Conservation (phyloP, 2,113 vertebrate species). For the Caracal caracal region DNA sequence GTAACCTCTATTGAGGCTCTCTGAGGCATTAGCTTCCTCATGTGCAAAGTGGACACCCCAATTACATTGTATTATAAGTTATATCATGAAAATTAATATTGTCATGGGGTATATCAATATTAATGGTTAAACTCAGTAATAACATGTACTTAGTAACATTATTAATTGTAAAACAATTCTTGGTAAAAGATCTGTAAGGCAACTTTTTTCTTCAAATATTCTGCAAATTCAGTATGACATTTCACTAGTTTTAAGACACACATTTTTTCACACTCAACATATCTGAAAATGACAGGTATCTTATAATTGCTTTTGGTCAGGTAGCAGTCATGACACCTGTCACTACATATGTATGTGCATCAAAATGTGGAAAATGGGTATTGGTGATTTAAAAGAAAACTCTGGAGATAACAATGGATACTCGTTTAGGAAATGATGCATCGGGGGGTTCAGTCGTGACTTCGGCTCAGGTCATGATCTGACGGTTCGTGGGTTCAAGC, state of each 20-base stretch:
- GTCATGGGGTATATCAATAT: background rate
- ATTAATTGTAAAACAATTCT: background rate
- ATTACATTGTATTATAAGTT: background rate
- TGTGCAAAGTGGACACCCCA: background rate
- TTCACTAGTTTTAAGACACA: background rate
- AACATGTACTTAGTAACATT: background rate
- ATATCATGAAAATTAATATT: background rate
- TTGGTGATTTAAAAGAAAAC: background rate
- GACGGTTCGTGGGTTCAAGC: too few relatives aligned
- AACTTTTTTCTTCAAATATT: constrained; percentile 16
- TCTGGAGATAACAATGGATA: background rate
- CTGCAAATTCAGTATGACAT: background rate
- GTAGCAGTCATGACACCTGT: background rate
- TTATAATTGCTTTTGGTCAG: background rate
- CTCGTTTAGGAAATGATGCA: background rate
- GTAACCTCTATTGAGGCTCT: background rate
- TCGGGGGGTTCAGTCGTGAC: background rate
- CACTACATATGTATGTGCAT: background rate
- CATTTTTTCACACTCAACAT: background rate
- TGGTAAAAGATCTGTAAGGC: background rate
- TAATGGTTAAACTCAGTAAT: background rate
- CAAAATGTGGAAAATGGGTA: background rate
- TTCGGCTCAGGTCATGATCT: too few relatives aligned
- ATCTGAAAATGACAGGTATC: background rate
- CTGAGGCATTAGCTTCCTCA: background rate